Conservation (phyloP, 2,888 invertebrate species). For the Beris chalybata region DNA sequence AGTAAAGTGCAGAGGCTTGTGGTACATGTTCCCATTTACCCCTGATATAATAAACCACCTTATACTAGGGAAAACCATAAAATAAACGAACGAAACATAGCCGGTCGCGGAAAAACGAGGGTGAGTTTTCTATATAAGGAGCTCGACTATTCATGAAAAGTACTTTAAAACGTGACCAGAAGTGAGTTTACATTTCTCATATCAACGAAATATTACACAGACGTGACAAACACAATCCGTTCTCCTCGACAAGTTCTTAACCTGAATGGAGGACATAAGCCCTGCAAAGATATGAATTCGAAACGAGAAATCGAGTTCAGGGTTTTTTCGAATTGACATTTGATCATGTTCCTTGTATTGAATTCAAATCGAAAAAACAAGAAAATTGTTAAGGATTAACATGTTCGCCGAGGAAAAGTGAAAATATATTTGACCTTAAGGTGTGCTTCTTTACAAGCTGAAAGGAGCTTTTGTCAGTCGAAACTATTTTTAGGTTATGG, state of each 20-base stretch:
- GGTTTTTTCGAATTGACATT: conserved; percentile 17
- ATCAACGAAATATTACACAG: conserved; percentile 36
- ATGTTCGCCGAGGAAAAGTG: no score
- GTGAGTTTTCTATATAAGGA: conserved; percentile 9
- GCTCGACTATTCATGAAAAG: conserved; percentile 33
- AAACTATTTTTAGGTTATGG: no score
- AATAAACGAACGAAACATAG: conserved; percentile 21
- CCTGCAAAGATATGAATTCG: neutral
- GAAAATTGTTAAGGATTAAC: no score
- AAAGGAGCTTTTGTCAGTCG: no score
- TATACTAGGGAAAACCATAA: conserved; percentile 12
- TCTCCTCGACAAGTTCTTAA: conserved; percentile 4
- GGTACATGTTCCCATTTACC: conserved; percentile 21
- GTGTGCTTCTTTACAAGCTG: no score
- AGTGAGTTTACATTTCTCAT: conserved; percentile 38
- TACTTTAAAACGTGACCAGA: conserved; percentile 39
- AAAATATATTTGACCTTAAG: no score
- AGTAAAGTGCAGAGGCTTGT: conserved; percentile 22
- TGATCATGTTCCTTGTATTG: conserved; percentile 20
- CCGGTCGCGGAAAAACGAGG: conserved; percentile 5
- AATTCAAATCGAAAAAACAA: conserved; percentile 16
- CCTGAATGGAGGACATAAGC: conserved; percentile 12
- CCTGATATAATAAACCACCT: neutral
- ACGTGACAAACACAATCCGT: conserved; percentile 37
- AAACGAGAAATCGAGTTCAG: conserved; percentile 12